These are phyloP conservation scores for Corythornis vintsioides DNA, from an alignment of 2,113 vertebrate species.

Conservation along the genomic window DNA sequence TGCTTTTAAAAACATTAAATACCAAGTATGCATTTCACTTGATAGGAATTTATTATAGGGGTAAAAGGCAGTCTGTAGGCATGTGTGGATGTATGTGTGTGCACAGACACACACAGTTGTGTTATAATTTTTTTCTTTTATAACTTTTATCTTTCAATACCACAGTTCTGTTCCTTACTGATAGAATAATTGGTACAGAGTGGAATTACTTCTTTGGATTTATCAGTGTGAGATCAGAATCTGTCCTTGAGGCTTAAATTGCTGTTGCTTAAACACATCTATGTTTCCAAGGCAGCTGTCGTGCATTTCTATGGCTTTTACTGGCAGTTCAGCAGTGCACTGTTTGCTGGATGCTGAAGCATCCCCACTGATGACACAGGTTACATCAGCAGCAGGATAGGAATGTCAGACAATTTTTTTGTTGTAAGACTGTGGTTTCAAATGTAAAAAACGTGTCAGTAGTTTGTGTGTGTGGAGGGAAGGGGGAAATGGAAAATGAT, in stretches of 20 bases:
- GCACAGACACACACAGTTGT: not conserved
- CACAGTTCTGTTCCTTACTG: not conserved
- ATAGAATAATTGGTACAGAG: not conserved
- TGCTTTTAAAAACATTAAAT: not conserved
- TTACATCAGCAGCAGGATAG: not conserved
- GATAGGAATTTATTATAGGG: not conserved
- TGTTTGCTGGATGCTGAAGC: not conserved
- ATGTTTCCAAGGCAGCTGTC: not conserved
- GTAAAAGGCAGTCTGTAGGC: not conserved
- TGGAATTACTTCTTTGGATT: not conserved
- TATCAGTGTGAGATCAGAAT: conserved; percentile 1
- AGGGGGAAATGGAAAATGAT: not conserved
- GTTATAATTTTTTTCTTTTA: not conserved
- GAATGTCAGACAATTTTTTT: not conserved
- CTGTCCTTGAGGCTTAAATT: not conserved
- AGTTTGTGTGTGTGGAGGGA: not conserved
- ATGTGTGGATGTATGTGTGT: not conserved
- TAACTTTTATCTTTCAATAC: not conserved
- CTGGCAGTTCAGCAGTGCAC: not conserved
- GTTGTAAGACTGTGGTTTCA: conserved; percentile 14
- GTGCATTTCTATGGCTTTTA: not conserved
- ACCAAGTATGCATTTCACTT: not conserved
- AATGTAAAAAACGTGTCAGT: not conserved
- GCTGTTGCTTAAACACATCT: not conserved
- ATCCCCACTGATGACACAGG: accelerated